Evolutionary conservation across 2,888 invertebrate genomes (phyloP).

Genomic region (Cheilosia variabilis): DNA sequence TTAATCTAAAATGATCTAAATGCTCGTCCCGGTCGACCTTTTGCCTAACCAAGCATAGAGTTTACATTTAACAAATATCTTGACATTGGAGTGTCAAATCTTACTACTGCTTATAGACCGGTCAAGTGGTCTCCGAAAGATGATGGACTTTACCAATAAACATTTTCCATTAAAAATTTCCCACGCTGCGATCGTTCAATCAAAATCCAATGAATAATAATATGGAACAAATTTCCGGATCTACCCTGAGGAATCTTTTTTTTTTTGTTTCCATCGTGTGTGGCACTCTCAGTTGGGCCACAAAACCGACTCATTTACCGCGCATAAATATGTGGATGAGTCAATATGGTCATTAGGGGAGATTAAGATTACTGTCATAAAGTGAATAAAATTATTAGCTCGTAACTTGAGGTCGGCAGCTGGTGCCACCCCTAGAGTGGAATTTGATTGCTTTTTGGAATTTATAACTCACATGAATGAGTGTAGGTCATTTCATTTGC

Average conservation of each 20-base stretch:
- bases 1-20: no score
- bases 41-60: no score
- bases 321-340: constrained; percentile 42
- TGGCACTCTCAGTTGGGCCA: background rate
- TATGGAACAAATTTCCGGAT: constrained; percentile 5
- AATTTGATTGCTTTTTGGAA: constrained; percentile 15
- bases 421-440: background rate
- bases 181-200: constrained; percentile 11
- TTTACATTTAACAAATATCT: no score
- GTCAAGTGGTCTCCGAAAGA: no score
- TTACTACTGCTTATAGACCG: no score
- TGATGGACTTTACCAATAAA: no score
- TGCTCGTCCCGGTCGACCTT: no score
- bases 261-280: constrained; percentile 4
- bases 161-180: no score
- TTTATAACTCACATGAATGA: no score
- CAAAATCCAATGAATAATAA: constrained; percentile 10
- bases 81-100: no score
- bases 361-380: constrained; percentile 42
- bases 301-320: constrained; percentile 2
- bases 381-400: constrained; percentile 30
- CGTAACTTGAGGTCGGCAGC: constrained; percentile 26
- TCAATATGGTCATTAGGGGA: constrained; percentile 34
- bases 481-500: background rate
- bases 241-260: background rate